phyloP scores from a whole-genome alignment of 1,140 invertebrate species.

The Hestina assimilis region DNA sequence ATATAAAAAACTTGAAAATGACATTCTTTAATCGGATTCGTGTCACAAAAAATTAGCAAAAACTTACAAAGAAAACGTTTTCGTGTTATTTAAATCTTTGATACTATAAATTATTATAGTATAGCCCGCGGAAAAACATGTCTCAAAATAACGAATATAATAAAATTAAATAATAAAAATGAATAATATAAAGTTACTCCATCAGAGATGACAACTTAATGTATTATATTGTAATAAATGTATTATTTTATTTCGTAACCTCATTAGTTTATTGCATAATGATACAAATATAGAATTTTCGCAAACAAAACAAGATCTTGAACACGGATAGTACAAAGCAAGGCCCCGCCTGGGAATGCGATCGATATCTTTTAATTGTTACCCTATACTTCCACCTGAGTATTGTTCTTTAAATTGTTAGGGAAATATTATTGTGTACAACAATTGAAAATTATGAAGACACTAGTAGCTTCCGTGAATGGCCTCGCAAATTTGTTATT shows the following conservation, averaged over 20 bases:
- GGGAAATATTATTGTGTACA: slow-evolving; percentile 5
- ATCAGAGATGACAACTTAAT: too few relatives aligned
- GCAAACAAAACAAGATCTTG: slow-evolving; percentile 12
- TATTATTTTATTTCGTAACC: background rate
- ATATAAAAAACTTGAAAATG: too few relatives aligned
- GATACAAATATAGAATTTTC: slow-evolving; percentile 4
- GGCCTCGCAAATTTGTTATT: background rate
- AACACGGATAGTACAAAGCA: slow-evolving; percentile 17
- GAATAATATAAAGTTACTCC: too few relatives aligned
- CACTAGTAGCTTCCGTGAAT: background rate
- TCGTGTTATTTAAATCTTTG: too few relatives aligned
- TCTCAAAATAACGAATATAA: too few relatives aligned
- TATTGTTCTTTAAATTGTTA: slow-evolving; percentile 23
- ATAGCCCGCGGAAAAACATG: too few relatives aligned
- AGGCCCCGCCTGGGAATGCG: slow-evolving; percentile 21
- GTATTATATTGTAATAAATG: too few relatives aligned
- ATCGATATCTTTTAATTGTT: slow-evolving; percentile 31
- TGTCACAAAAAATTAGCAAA: too few relatives aligned
- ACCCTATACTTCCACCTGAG: slow-evolving; percentile 9
- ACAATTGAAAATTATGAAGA: slow-evolving; percentile 7
- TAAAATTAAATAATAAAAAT: too few relatives aligned
- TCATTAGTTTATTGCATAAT: background rate
- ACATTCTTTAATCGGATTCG: too few relatives aligned
- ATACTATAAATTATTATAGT: too few relatives aligned
- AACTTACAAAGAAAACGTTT: too few relatives aligned